Evolutionary conservation across 2,888 invertebrate genomes (phyloP).

Genomic region (Phyto melanocephala): DNA sequence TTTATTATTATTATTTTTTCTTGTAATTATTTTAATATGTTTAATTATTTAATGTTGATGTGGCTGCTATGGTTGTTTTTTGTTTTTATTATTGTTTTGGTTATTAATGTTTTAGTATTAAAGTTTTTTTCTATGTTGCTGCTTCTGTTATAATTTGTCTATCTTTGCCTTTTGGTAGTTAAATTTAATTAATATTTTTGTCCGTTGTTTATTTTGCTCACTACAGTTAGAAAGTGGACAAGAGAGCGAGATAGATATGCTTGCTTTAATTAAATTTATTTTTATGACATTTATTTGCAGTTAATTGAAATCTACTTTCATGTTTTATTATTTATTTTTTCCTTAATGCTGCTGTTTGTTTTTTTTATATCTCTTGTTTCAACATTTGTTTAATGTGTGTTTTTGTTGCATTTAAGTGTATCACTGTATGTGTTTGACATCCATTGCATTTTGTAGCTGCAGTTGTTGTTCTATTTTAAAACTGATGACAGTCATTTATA

Average conservation of each 20-base stretch:
- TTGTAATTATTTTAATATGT: slow-evolving; percentile 31
- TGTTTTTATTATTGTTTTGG: slow-evolving; percentile 45
- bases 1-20: slow-evolving; percentile 32
- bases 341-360: neutral
- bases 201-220: neutral
- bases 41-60: slow-evolving; percentile 58
- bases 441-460: slow-evolving; percentile 8
- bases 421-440: slow-evolving; percentile 24
- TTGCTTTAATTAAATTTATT: slow-evolving; percentile 59
- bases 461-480: neutral
- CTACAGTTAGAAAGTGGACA: neutral
- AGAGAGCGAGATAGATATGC: slow-evolving; percentile 8
- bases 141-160: slow-evolving; percentile 60
- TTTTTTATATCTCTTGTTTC: slow-evolving; percentile 16
- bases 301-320: slow-evolving; percentile 60
- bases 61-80: slow-evolving; percentile 12
- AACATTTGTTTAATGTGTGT: neutral
- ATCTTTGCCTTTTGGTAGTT: slow-evolving; percentile 70
- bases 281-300: slow-evolving; percentile 59
- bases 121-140: slow-evolving; percentile 15
- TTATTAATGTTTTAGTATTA: neutral
- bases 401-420: neutral
- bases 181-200: slow-evolving; percentile 24
- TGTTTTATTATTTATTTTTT: slow-evolving; percentile 28
- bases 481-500: slow-evolving; percentile 44